Evolutionary conservation across 2,797 vertebrate genomes (phyloP).

Genomic region (Leucoraja ocellata): DNA sequence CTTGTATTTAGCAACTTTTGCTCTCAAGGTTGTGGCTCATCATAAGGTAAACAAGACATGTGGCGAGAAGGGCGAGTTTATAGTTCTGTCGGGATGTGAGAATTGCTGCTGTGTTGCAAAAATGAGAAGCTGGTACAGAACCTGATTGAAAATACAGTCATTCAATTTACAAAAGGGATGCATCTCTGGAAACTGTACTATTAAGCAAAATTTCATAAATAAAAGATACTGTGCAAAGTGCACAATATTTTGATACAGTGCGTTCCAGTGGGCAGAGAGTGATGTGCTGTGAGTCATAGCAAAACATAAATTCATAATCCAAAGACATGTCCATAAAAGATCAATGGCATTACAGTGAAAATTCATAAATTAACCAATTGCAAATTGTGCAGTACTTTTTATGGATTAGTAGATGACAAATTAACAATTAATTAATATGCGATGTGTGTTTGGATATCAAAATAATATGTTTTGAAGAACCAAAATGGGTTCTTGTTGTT

Average conservation of each 20-base stretch:
- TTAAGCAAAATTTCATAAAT: too few species aligned
- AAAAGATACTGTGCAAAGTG: too few species aligned
- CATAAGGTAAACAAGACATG: constrained; percentile 70
- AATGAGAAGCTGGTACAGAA: neutral
- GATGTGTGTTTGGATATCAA: neutral
- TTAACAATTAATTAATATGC: neutral
- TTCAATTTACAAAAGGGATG: too few species aligned
- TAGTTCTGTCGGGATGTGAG: neutral
- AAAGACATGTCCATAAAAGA: too few species aligned
- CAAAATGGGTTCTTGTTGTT: neutral
- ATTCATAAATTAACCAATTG: too few species aligned
- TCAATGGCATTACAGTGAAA: too few species aligned
- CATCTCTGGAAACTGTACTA: too few species aligned
- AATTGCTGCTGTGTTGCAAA: neutral
- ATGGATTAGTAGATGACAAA: neutral
- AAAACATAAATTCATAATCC: too few species aligned
- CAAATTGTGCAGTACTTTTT: too few species aligned
- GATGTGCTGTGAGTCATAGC: too few species aligned
- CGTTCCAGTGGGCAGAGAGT: too few species aligned
- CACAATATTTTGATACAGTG: too few species aligned
- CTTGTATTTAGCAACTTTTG: constrained; percentile 89
- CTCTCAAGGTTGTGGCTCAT: constrained; percentile 90
- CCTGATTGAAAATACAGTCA: neutral
- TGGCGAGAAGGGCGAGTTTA: neutral
- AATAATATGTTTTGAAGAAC: neutral